A percentile compares a stretch with the other conserved stretches of the same genome.
Conservation (phyloP, 2,797 vertebrate genomes). For the Forpus xanthops region DNA sequence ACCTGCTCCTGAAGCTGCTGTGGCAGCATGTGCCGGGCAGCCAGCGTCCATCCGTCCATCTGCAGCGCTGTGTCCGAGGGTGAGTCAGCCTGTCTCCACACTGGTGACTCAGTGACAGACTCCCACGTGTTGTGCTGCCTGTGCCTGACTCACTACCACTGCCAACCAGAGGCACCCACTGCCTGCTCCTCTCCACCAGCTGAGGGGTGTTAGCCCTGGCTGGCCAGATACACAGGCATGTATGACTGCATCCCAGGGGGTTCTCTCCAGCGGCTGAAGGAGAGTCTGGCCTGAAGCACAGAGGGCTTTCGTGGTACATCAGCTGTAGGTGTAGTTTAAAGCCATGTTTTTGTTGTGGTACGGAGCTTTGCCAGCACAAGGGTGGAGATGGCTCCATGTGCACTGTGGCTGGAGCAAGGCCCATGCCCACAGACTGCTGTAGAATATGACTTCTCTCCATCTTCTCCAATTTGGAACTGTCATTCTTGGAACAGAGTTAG, state of each 20-base stretch:
- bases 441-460: background rate
- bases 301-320: fast-evolving
- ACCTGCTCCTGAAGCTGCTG: background rate
- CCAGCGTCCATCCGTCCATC: background rate
- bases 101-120: background rate
- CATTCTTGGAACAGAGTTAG: fast-evolving
- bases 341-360: background rate
- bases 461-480: background rate
- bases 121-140: background rate
- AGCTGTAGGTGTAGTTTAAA: background rate
- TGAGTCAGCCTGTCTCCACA: background rate
- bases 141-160: background rate
- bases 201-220: background rate
- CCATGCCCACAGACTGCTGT: background rate
- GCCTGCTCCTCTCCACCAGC: background rate
- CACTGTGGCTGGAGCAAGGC: background rate
- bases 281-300: background rate
- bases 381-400: fast-evolving
- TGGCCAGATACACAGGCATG: background rate
- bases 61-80: background rate
- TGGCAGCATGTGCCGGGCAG: background rate
- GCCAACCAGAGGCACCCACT: background rate
- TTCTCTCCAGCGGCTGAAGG: background rate
- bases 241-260: background rate
- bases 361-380: background rate